Evolutionary conservation across 30 jellyfish, hydroid and myxozoan genomes (phyloP), one percentile per base, ranked within the genome.

Genomic region (Aurelia sp.): DNA sequence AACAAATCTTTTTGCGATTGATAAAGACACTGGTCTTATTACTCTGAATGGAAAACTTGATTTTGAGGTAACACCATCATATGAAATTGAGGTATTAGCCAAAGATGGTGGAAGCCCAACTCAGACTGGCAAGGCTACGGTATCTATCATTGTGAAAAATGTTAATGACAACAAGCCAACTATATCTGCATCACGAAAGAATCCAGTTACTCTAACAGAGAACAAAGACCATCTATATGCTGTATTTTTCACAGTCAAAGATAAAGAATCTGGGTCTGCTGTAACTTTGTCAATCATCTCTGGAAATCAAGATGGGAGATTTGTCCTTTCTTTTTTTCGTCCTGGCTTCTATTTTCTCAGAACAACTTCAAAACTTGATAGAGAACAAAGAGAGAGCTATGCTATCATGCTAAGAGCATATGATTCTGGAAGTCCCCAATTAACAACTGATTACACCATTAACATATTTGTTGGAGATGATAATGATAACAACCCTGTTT

Each of bases 71-170:
- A 50, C 47, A n/a, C 41, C 62, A 19, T 77, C 70, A 47, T 88
- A 79, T 65, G 57, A 73, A 8, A 27, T 96, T 18, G 53, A 63
- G 41, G 89, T 96, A 5, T 21, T 61, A 40, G 99, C 98, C 27
- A 44, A 66, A 63, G 99, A 96, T 58, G 66, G 74, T 8, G 99
- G 99, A 38, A 77, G 53, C 30, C 93, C 97, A 16, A 81, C 96
- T 7, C 88, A 89, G 7, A 63, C 67, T 22, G 92, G 96, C 24
- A 33, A 55, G 19, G 97, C 97, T 5, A 79, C 87, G 11, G 97
- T 96, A 18, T 50, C 78, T 52, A 85, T 96, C 3, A 24, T 85
- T 51, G 93, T 93, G 44, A 71, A 80, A 63, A 94, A 93, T 77
- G 81, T 93, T 17, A 93, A 93, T 83, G 98, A 93, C 74, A 87